These are phyloP conservation scores for Hipparchia semele DNA, from an alignment of 2,888 invertebrate genomes.

Conservation along the genomic window DNA sequence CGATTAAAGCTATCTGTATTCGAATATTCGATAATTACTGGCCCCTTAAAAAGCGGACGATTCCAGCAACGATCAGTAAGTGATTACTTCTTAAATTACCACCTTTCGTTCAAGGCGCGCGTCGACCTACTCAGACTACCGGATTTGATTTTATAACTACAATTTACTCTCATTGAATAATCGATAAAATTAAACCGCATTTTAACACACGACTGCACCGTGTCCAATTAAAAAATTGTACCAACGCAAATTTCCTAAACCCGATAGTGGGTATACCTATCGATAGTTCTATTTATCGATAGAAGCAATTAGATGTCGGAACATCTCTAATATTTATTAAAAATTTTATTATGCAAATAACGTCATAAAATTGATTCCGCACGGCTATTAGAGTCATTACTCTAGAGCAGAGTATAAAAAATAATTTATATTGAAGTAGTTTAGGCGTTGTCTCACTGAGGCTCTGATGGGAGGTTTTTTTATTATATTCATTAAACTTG, in stretches of 20 bases:
- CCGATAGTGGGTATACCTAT: slow-evolving; percentile 23
- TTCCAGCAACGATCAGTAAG: slow-evolving; percentile 63
- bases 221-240: slow-evolving; percentile 16
- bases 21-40: slow-evolving; percentile 69
- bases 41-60: slow-evolving; percentile 71
- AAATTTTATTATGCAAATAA: slow-evolving; percentile 58
- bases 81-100: slow-evolving; percentile 78
- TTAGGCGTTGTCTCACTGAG: slow-evolving; percentile 28
- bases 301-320: slow-evolving; percentile 35
- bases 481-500: slow-evolving; percentile 21
- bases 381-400: slow-evolving; percentile 57
- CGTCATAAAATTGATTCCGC: slow-evolving; percentile 61
- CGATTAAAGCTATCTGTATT: slow-evolving; percentile 57
- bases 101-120: slow-evolving; percentile 41
- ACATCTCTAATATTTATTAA: slow-evolving; percentile 39
- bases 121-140: slow-evolving; percentile 52
- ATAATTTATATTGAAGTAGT: slow-evolving; percentile 44
- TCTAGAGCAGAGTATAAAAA: slow-evolving; percentile 51
- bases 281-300: slow-evolving; percentile 39
- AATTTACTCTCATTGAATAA: slow-evolving; percentile 38
- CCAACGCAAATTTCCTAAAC: slow-evolving; percentile 24
- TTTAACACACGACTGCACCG: slow-evolving; percentile 33
- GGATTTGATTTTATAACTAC: slow-evolving; percentile 44
- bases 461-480: slow-evolving; percentile 28
- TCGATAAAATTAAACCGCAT: slow-evolving; percentile 33